Base-by-base conservation (phyloP, 1,140 invertebrate genomes). In the Caerostris darwini region DNA sequence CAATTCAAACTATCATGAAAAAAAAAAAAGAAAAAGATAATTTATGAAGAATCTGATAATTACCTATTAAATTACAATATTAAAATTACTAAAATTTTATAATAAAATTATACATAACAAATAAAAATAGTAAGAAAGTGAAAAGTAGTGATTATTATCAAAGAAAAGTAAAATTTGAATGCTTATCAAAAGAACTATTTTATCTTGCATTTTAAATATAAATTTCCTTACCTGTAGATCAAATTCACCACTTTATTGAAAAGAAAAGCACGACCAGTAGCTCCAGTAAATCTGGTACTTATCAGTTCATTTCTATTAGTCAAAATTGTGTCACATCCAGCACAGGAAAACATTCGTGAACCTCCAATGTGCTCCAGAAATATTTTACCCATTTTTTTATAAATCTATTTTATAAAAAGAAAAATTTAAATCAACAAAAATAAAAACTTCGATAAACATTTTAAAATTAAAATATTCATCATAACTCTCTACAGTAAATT, bases 341-440 rank as follows among this genome's bases (percentile, higher is more conserved):
- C 98, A 96, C 99, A 99, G 7, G 98, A 98, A 96, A 99, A 99
- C 7, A 99, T 96, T 19, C 99, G 97, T n/a, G 97, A 97, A 7
- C 99, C 99, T 94, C 99, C 99, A 95, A 99, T 98, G 96, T 99
- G 99, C 95, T 99, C 98, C 69, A 99, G 96, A 96, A 99, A 99
- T 95, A 99, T 98, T 95, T 98, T 97, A 58, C 99, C 99, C 99
- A 99, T 99, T 61, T 88, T n/a, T 85, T 57, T 14, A 82, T 14
- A 50, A 82, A 82, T 82, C 77, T 82, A 82, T 7, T 8, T 50
- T 0, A 82, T 5, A 82, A 82, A 54, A 34, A 81, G 34, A 10
- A 12, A 81, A 34, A 81, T 19, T 50, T 7, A 3, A 82, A 17
- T 17, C 4, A 17, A 3, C n/a, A 4, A 64, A 64, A 17, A 17